Percentiles rank a stretch among this genome's conserved stretches.
These are phyloP conservation scores for Siphlonurus alternatus DNA, from an alignment of 2,888 invertebrate species.

Conservation along the genomic window DNA sequence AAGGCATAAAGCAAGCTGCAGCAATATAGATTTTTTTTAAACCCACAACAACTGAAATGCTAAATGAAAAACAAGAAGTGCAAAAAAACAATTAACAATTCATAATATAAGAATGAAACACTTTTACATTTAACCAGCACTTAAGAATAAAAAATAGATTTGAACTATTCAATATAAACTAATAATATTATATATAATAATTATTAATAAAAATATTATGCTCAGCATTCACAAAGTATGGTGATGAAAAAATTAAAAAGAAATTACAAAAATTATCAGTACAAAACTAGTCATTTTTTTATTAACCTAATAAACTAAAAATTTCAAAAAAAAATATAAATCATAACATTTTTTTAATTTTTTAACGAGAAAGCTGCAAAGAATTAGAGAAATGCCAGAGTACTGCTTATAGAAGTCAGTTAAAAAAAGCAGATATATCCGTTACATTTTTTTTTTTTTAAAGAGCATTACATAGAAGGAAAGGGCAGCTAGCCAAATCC, in stretches of 20 bases:
- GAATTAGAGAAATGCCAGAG: neutral
- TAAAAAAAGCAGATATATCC: neutral
- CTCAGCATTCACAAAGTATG: neutral
- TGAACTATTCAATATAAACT: neutral
- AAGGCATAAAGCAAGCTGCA: neutral
- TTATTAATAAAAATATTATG: neutral
- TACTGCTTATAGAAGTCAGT: neutral
- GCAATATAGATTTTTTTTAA: neutral
- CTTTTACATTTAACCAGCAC: neutral
- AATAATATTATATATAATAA: neutral
- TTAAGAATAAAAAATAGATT: neutral
- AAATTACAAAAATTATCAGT: neutral
- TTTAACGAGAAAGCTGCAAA: neutral
- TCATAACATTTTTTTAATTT: neutral
- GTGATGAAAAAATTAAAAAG: neutral
- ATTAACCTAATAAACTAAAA: neutral
- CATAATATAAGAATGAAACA: neutral
- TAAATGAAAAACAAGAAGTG: neutral
- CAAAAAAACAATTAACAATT: neutral
- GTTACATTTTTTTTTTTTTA: neutral
- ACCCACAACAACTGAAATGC: neutral
- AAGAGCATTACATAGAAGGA: no score
- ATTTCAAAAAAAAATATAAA: neutral
- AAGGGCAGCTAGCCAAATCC: neutral
- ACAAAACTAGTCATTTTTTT: neutral